A percentile compares a stretch with the other conserved stretches of the same genome.
phyloP scores from a whole-genome alignment of 2,888 invertebrate species.

The Hermaeophaga mercurialis region DNA sequence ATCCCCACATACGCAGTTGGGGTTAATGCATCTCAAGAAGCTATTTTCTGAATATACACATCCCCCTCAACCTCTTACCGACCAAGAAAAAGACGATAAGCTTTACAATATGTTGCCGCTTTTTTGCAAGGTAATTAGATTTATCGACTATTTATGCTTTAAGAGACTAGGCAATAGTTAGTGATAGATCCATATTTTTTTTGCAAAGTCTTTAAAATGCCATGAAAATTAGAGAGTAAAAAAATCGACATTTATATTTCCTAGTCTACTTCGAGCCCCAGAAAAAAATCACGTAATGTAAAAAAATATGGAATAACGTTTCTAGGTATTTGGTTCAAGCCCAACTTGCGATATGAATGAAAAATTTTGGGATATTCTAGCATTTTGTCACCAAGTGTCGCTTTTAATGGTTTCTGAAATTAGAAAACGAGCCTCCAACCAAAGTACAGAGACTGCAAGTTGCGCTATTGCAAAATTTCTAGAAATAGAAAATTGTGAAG shows the following conservation, averaged over 20 bases:
- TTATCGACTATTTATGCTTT: too few relatives aligned
- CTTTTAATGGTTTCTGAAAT: conserved; percentile 97
- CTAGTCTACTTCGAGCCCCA: too few relatives aligned
- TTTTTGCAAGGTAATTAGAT: conserved; percentile 96
- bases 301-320: too few relatives aligned
- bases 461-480: conserved; percentile 96
- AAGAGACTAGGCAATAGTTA: too few relatives aligned
- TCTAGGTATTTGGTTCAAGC: conserved; percentile 89
- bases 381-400: conserved; percentile 94
- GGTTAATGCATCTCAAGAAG: conserved; percentile 95
- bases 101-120: conserved; percentile 97
- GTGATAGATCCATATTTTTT: too few relatives aligned
- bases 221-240: too few relatives aligned
- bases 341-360: conserved; percentile 96
- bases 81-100: conserved; percentile 87
- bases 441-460: conserved; percentile 94
- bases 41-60: conserved; percentile 94
- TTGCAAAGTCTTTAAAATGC: too few relatives aligned
- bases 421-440: conserved; percentile 91
- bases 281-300: too few relatives aligned
- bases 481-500: conserved; percentile 93
- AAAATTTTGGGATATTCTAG: conserved; percentile 94
- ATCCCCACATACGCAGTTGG: conserved; percentile 84
- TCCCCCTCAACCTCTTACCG: conserved; percentile 79
- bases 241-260: too few relatives aligned